These are phyloP conservation scores for Cyrtorhinus lividipennis DNA, from an alignment of 1,140 invertebrate genomes.

Conservation along the genomic window DNA sequence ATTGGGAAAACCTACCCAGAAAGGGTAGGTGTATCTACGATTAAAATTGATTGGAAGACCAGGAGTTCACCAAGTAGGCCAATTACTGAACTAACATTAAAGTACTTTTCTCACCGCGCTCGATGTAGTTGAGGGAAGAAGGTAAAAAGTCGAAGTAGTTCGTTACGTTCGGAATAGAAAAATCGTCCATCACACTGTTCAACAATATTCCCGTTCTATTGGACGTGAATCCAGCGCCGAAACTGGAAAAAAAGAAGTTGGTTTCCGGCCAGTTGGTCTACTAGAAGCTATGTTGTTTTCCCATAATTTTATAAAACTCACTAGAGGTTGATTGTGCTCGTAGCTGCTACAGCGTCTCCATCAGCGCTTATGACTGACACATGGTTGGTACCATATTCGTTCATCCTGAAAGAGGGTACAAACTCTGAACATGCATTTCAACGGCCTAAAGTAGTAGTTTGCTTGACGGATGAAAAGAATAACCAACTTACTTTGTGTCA, in stretches of 20 bases:
- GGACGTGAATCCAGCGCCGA: constrained; percentile 56
- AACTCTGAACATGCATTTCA: not conserved
- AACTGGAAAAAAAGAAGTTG: constrained; percentile 35
- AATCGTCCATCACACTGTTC: constrained; percentile 95
- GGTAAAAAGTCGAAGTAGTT: constrained; percentile 68
- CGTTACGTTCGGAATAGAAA: constrained; percentile 61
- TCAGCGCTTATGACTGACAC: constrained; percentile 68
- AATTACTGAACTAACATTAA: too few species aligned
- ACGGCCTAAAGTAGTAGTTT: too few species aligned
- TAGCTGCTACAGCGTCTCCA: constrained; percentile 85
- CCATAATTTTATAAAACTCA: constrained; percentile 44
- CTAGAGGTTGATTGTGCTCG: constrained; percentile 83
- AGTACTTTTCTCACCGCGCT: constrained; percentile 39
- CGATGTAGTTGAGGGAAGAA: constrained; percentile 66
- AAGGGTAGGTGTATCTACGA: too few species aligned
- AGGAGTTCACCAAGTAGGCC: too few species aligned
- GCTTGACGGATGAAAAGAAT: too few species aligned
- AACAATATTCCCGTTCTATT: constrained; percentile 70
- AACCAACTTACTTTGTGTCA: constrained; percentile 15
- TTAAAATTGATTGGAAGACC: too few species aligned
- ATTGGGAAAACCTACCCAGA: too few species aligned
- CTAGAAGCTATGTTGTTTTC: too few species aligned
- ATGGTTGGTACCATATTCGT: constrained; percentile 80
- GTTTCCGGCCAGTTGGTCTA: too few species aligned
- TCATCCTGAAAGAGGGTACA: constrained; percentile 34